Base-by-base conservation (phyloP, 2,888 invertebrate genomes). In the Campopleginae sp. region DNA sequence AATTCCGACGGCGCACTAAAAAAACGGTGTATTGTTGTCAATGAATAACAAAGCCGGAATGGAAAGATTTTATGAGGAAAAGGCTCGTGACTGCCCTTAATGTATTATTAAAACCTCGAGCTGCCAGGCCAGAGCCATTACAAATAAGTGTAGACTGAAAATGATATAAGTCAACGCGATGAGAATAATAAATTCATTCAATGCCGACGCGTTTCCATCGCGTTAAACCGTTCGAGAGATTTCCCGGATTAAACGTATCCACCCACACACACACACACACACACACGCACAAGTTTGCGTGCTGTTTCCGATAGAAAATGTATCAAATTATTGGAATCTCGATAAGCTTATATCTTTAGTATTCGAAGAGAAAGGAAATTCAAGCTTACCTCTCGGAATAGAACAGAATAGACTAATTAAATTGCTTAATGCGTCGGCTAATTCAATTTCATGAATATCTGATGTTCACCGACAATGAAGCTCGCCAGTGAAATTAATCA, bases 21-120 rank as follows among this genome's bases (percentile, higher is more conserved):
- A 65, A 46, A 51, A 51, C 23, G 17, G 27, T 5, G 54, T 61
- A 66, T 72, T 72, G 72, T 74, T 74, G 61, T 17, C 44, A 23
- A 46, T 19, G 44, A 33, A 61, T 19, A 70, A 68, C 58, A 58
- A 58, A 42, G 23, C 23, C 17, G 2, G 8, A 27, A 68, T 12
- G 46, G 17, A 72, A 80, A 63, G 75, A 54, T 27, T 46, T 68
- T 48, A 48, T 70, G 31, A 31, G 70, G 46, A 48, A 46, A 68
- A 68, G 12, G 19, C 6, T 58, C 58, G 27, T 58, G 58, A 58
- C 58, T 58, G 58, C 14, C 31, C 48, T 33, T 51, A 27, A 70
- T 70, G 23, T 70, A 31, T 70, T 70, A 17, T 70, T 46, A 44
- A 31, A 48, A 31, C 48, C 27, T 48, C 70, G 48, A 70, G 48